phyloP scores from a whole-genome alignment of 1,140 invertebrate genomes.

The Pteromalus puparum region DNA sequence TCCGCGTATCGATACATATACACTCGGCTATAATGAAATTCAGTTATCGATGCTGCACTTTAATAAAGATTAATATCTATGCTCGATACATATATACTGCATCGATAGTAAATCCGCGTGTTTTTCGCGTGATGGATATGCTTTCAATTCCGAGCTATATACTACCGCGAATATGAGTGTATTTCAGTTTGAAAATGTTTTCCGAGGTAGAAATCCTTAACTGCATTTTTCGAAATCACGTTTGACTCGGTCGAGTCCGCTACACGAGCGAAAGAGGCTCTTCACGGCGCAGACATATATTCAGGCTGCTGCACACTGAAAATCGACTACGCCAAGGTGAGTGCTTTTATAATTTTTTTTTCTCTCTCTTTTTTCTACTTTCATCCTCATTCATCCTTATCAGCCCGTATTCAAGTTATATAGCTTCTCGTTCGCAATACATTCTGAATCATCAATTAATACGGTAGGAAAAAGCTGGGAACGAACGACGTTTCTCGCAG shows the following conservation, averaged over 20 bases:
- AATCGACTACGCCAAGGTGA: conserved; percentile 99
- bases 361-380: not conserved
- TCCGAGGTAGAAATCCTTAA: conserved; percentile 36
- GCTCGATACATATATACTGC: no score
- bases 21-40: no score
- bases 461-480: no score
- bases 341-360: conserved; percentile 64
- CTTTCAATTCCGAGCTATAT: not conserved
- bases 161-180: no score
- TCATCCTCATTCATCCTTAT: not conserved
- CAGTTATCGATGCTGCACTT: no score
- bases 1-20: no score
- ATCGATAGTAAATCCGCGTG: no score
- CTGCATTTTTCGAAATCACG: conserved; percentile 78
- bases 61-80: no score
- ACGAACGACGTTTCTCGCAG: no score
- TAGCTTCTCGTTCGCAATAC: no score
- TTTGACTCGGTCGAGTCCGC: conserved; percentile 97
- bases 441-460: no score
- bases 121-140: not conserved
- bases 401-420: not conserved
- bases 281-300: conserved; percentile 99
- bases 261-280: conserved; percentile 92
- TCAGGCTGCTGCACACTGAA: conserved; percentile 99
- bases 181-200: not conserved